Evolutionary conservation across 2,113 vertebrate species (phyloP), one percentile per base, ranked within the genome.

Genomic region (Choloepus hoffmanni): DNA sequence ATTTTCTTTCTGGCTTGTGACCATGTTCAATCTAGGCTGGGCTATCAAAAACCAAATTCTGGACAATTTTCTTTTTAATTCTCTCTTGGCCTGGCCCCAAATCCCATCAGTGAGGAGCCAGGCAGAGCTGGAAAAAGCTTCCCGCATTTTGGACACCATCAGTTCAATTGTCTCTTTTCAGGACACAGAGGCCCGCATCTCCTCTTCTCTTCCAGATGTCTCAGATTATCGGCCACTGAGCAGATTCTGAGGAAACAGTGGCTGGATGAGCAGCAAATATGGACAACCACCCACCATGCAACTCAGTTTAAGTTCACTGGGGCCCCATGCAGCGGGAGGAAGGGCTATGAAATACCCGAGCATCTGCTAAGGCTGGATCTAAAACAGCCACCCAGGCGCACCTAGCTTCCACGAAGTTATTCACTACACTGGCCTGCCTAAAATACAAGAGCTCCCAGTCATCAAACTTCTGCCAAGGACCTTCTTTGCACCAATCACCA

Each of bases 11-110:
- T 91, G 91, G 65, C 78, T 40, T 87, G 50, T 72, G 85, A 90
- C 78, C 89, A 72, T 62, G 89, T 76, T 91, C 85, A 50, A 48
- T 58, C 30, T 30, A 94, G 90, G 30, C 48, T 72, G 70, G 36
- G 73, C 92, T 97, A 88, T 97, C 96, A 92, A 86, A 92, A 95
- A 94, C 83, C 90, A 84, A 90, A 96, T 94, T 95, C 45, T 70
- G 50, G 87, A 89, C 4, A 30, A 58, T 79, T 89, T 92, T 94
- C 93, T 96, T 95, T 94, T 78, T 85, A 53, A 86, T 91, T 86
- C 68, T 72, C 85, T 76, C 92, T 90, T 94, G 79, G 96, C 92
- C 67, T 1, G 33, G n/a, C 60, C 94, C 94, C 89, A 91, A 58
- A 81, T 84, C 30, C 0, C 82, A 90, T 89, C 88, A 13, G 14